These are phyloP conservation scores for Chymomyza fuscimana DNA, from an alignment of 2,888 invertebrate species.

Conservation along the genomic window DNA sequence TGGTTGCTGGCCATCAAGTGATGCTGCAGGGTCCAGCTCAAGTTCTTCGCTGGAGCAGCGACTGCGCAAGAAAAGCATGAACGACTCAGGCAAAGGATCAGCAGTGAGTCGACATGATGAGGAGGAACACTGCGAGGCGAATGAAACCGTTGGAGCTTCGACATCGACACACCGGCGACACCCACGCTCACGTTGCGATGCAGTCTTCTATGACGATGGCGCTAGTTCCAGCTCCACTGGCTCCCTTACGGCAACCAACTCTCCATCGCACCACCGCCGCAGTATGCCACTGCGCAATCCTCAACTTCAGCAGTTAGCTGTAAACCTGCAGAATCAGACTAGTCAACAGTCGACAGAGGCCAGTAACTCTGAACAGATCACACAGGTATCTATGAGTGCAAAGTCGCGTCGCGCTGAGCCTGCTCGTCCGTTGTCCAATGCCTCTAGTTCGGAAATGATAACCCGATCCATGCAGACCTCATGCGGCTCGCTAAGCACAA, in stretches of 20 bases:
- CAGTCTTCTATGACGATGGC: constrained; percentile 71
- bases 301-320: constrained; percentile 75
- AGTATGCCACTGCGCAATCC: constrained; percentile 79
- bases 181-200: constrained; percentile 52
- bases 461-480: constrained; percentile 88
- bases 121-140: constrained; percentile 53
- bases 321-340: constrained; percentile 76
- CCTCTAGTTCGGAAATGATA: constrained; percentile 80
- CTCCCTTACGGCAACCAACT: constrained; percentile 73
- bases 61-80: constrained; percentile 79
- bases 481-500: constrained; percentile 76
- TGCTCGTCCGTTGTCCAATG: constrained; percentile 65
- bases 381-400: constrained; percentile 64
- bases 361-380: constrained; percentile 77
- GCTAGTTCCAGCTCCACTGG: constrained; percentile 74
- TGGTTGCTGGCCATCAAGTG: constrained; percentile 86
- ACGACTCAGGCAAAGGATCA: constrained; percentile 80
- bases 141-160: constrained; percentile 28
- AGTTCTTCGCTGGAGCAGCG: constrained; percentile 78
- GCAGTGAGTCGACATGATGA: constrained; percentile 79
- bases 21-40: constrained; percentile 76
- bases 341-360: constrained; percentile 77
- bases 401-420: constrained; percentile 40
- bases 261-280: constrained; percentile 75
- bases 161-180: constrained; percentile 52